A percentile compares a stretch with the other conserved stretches of the same genome.
These are phyloP conservation scores for Acyrthosiphon pisum DNA, from an alignment of 1,140 invertebrate species.

Conservation along the genomic window DNA sequence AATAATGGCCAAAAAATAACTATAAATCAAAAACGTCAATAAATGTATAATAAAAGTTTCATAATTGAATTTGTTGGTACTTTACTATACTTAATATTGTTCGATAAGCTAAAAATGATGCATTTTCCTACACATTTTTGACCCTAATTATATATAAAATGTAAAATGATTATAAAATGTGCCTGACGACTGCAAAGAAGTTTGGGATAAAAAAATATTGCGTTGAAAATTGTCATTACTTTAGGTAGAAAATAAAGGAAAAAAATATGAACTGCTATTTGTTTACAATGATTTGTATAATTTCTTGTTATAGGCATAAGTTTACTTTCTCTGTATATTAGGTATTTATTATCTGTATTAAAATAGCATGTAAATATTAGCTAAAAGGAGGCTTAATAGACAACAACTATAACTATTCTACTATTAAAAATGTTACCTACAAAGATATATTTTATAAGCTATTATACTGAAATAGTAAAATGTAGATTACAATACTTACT, in stretches of 20 bases:
- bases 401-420: not conserved
- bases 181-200: not conserved
- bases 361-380: not conserved
- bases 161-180: not conserved
- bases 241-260: not conserved
- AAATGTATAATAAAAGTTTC: not conserved
- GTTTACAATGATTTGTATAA: not conserved
- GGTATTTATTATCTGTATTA: not conserved
- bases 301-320: not conserved
- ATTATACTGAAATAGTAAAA: not conserved
- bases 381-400: not conserved
- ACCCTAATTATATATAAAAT: not conserved
- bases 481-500: not conserved
- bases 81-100: not conserved
- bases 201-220: not conserved
- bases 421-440: not conserved
- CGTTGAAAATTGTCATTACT: not conserved
- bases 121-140: not conserved
- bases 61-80: not conserved
- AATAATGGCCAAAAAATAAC: no score
- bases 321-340: not conserved
- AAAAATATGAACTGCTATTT: not conserved
- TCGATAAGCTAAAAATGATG: not conserved
- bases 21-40: not conserved
- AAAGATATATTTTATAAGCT: not conserved